Percentiles rank a stretch among this genome's conserved stretches.
Evolutionary conservation across 2,888 invertebrate species (phyloP).

Genomic region (Nymphalis c-album): DNA sequence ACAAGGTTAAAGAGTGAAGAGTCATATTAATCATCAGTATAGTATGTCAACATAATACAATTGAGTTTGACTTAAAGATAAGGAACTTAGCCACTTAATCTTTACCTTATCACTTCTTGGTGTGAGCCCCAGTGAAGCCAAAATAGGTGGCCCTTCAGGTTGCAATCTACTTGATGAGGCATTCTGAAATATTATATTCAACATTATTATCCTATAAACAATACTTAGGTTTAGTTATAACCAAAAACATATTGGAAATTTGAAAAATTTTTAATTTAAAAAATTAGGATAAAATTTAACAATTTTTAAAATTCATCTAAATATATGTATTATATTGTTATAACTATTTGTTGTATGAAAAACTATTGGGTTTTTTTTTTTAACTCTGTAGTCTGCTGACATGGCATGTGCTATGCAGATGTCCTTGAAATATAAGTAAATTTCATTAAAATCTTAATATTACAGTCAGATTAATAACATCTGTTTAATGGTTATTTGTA

Average conservation of each 20-base stretch:
- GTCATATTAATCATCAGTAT: slow-evolving; percentile 48
- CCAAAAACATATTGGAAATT: no score
- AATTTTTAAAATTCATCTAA: no score
- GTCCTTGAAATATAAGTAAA: slow-evolving; percentile 64
- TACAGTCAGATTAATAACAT: neutral
- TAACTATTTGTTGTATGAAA: neutral
- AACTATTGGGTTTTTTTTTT: neutral
- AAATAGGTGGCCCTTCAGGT: slow-evolving; percentile 77
- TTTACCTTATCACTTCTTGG: slow-evolving; percentile 80
- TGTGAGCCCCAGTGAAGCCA: slow-evolving; percentile 78
- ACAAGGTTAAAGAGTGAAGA: slow-evolving; percentile 40
- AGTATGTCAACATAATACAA: slow-evolving; percentile 40
- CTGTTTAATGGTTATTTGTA: neutral
- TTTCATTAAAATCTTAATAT: slow-evolving; percentile 24
- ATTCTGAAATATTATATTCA: slow-evolving; percentile 60
- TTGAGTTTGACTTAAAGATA: slow-evolving; percentile 47
- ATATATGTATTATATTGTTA: neutral
- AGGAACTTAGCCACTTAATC: slow-evolving; percentile 50
- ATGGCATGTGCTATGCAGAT: slow-evolving; percentile 52
- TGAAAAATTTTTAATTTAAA: no score
- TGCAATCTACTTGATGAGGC: slow-evolving; percentile 62
- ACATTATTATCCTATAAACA: neutral
- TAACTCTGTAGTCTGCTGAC: slow-evolving; percentile 29
- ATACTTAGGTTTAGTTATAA: no score
- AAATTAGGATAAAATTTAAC: no score